A percentile compares a stretch with the other conserved stretches of the same genome.
Evolutionary conservation across 2,888 invertebrate species (phyloP).

Genomic region (Eupelmus urozonus): DNA sequence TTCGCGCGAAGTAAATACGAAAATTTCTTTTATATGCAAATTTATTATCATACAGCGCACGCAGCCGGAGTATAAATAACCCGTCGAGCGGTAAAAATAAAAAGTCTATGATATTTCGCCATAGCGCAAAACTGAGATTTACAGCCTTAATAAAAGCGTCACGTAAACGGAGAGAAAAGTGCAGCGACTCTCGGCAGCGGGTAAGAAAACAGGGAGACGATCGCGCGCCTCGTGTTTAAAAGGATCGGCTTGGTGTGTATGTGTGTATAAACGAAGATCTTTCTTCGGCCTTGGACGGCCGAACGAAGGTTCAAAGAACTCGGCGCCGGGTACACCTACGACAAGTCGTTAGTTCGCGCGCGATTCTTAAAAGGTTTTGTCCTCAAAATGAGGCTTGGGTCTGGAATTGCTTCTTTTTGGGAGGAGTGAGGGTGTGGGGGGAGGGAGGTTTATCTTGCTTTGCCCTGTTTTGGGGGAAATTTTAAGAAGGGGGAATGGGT

Average conservation of each 20-base stretch:
- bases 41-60: too few relatives aligned
- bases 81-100: too few relatives aligned
- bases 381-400: slow-evolving; percentile 1
- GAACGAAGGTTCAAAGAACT: slow-evolving; percentile 52
- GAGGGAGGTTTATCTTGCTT: too few relatives aligned
- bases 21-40: too few relatives aligned
- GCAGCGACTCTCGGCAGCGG: slow-evolving; percentile 18
- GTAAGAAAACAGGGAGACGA: not conserved
- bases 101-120: too few relatives aligned
- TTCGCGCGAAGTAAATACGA: too few relatives aligned
- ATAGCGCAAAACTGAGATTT: not conserved
- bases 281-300: slow-evolving; percentile 52
- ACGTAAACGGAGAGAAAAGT: not conserved
- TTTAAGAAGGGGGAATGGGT: too few relatives aligned
- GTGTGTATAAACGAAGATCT: slow-evolving; percentile 41
- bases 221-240: slow-evolving; percentile 18
- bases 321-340: slow-evolving; percentile 37
- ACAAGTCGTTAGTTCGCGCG: slow-evolving; percentile 24
- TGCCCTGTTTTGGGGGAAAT: too few relatives aligned
- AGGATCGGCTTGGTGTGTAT: slow-evolving; percentile 48
- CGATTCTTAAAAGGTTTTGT: slow-evolving; percentile 25
- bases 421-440: too few relatives aligned
- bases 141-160: not conserved
- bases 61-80: too few relatives aligned
- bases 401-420: too few relatives aligned